Evolutionary conservation across 2,797 vertebrate genomes (phyloP), one percentile per base, ranked within the genome.

Genomic region (Poeciliopsis turneri): DNA sequence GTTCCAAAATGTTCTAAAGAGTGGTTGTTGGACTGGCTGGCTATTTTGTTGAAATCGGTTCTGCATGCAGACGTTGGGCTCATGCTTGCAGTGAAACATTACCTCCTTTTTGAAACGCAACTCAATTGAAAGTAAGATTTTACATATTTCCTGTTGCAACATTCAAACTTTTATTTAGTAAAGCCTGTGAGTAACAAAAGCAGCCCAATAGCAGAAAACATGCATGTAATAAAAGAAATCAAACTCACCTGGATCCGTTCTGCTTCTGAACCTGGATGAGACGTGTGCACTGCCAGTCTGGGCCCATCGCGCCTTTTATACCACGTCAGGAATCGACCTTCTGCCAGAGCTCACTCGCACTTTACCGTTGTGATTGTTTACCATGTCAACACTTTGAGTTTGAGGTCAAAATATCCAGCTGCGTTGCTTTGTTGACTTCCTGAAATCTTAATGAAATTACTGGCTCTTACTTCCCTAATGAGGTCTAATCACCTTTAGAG

Each of bases 281-380:
- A 79, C 36, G 72, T 74, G 71, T 70, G 80, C 85, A 84, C 78
- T 84, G 84, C 20, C 23, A n/a, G 49, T 55, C 2, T 0, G 49
- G 71, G 4, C 39, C 69, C 2, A 0, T 39, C 1, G 15, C 1
- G 5, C 51, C 69, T 94, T 94, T 92, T 93, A 90, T 93, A 92
- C 57, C 75, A 18, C 43, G 10, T 64, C 82, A 2, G n/a, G 76
- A 84, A 94, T 95, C 84, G 90, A 94, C 79, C 88, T 28, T 0
- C 45, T 5, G 36, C 78, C 76, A 55, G 66, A 76, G 46, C 53
- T 71, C 57, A 12, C 30, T 57, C n/a, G 18, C n/a, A 46, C 66
- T 94, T 94, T 93, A 94, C 89, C 55, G 74, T 2, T 72, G 25
- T 85, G 75, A 70, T 77, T 95, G 92, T 95, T 94, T 94, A 85